Base-by-base conservation (phyloP, 30 jellyfish, hydroid and myxozoan species). In the Cassiopea xamachana region DNA sequence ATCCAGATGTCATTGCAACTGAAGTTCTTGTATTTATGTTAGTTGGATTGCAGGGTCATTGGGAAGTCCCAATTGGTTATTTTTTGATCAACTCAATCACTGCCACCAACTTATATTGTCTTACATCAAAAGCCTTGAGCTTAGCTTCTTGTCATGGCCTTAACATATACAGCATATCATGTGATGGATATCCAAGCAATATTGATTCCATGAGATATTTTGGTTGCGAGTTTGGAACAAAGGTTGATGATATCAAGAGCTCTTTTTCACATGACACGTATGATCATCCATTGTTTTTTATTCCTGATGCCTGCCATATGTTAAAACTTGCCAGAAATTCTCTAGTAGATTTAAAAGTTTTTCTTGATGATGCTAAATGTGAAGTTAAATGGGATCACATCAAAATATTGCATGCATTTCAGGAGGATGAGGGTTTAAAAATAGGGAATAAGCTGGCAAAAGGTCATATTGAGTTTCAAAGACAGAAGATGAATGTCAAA, bases 271-370 rank as follows among this genome's bases (percentile, higher is more conserved):
- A 64, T 64, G 77, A 45, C 0, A 9, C 68, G 0, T 0, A 19
- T 39, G 48, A 82, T 64, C 78, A 69, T 69, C 46, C 46, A 69
- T 69, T 69, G 45, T 86, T 74, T 55, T 49, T 60, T 46, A 73
- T 73, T 50, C 93, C 90, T 47, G 70, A 89, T 79, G 1, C 92
- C 16, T 79, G 87, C 74, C 96, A 89, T 81, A 88, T 79, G 96
- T 67, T 89, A 46, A 89, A 89, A 62, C 79, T 89, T 43, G 92
- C 93, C 17, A 60, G 93, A 67, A 88, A 88, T 62, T 76, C 93
- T n/a, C 69, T 79, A 17, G 96, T 93, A 27, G 87, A 89, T 61
- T 3, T 79, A 43, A 46, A 64, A 19, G 73, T 46, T 49, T 89
- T 89, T 18, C 44, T 12, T 17, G 92, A 87, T 59, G 82, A 82